Evolutionary conservation across 1,140 invertebrate genomes (phyloP), one percentile per base, ranked within the genome.

Genomic region (Babylonia areolata): DNA sequence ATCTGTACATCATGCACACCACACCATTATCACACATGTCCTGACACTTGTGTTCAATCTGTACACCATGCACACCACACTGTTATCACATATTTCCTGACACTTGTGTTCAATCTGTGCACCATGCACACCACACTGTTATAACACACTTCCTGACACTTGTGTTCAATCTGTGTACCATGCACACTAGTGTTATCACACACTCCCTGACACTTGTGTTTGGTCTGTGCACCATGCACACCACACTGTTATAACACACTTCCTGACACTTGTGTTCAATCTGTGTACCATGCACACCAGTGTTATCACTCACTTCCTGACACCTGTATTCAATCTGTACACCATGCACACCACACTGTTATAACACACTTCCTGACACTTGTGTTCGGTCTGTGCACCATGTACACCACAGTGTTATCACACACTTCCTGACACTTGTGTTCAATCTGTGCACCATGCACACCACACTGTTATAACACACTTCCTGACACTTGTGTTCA

Each of bases 11-110:
- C 20, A 28, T 3, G 17, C 46, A 51, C 2, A 51, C 39, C n/a
- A 80, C 31, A n/a, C 12, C n/a, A 81, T 35, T 77, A 35, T 51
- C 46, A 51, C 46, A 51, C 46, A 51, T 71, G 12, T 83, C 58
- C 9, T 64, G 54, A 37, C 46, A 51, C 46, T 17, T 51, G 46
- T 1, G 17, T 17, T 12, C 0, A 9, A 51, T 3, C 46, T 51
- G 46, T 12, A 51, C 46, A 51, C 46, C 46, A 51, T 3, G 17
- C 46, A 51, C 2, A 51, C 17, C 46, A 51, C 46, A 51, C 46
- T 33, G 46, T 35, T 77, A 35, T 51, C 46, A 51, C 46, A 51
- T 17, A 51, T 71, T 31, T 83, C 58, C 9, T 64, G 54, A 37
- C 46, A 51, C 46, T 17, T 51, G 46, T 1, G 17, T 17, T 12